A percentile compares a stretch with the other conserved stretches of the same genome.
Conservation (phyloP, 2,888 invertebrate species). For the Choristoneura rosaceana region DNA sequence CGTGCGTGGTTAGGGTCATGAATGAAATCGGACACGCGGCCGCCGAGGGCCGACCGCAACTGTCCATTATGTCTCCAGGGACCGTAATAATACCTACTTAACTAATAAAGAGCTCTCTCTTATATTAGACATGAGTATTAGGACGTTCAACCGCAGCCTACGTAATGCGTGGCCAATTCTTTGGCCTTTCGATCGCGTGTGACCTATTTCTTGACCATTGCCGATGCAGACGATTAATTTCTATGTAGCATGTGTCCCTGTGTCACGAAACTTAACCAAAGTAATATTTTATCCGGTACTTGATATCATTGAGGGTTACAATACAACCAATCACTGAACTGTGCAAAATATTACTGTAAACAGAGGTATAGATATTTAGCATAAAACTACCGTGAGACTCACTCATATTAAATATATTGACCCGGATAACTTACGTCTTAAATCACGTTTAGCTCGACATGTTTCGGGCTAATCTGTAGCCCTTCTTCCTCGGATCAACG, state of each 20-base stretch:
- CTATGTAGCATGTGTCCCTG: not conserved
- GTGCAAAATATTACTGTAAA: no score
- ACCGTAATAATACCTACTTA: constrained; percentile 10
- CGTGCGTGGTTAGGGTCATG: not conserved
- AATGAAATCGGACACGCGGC: constrained; percentile 10
- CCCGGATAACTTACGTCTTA: no score
- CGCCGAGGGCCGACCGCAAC: constrained; percentile 9
- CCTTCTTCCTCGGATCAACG: no score
- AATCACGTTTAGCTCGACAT: no score
- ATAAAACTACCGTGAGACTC: no score
- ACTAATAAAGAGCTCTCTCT: constrained; percentile 13
- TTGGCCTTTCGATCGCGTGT: constrained; percentile 5
- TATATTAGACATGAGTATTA: constrained; percentile 3
- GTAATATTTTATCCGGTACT: not conserved
- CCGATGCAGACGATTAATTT: not conserved
- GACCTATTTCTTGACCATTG: not conserved
- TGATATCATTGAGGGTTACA: no score
- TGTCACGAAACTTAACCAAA: not conserved
- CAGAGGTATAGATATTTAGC: no score
- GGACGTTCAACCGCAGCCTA: not conserved
- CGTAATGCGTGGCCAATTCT: constrained; percentile 7
- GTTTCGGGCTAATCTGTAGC: no score
- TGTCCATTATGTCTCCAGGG: constrained; percentile 1
- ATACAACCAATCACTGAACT: no score
- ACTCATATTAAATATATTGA: no score